phyloP scores from a whole-genome alignment of 2,888 invertebrate species.

The Caenorhabditis drosophilae region DNA sequence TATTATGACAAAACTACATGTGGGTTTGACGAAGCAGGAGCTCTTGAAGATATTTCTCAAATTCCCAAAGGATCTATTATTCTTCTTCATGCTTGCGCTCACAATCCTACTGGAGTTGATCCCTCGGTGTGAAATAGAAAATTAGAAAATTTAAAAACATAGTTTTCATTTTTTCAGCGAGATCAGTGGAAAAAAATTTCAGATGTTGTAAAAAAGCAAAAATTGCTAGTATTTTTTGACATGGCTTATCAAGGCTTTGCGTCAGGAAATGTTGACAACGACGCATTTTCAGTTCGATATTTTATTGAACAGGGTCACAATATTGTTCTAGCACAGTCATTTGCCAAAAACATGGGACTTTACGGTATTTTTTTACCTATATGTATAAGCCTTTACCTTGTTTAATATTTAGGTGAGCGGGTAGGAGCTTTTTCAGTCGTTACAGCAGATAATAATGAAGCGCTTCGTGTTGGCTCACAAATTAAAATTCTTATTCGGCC shows the following conservation, averaged over 20 bases:
- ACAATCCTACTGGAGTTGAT: slow-evolving; percentile 88
- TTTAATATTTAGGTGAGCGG: slow-evolving; percentile 80
- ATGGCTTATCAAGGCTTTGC: slow-evolving; percentile 81
- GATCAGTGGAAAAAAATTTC: slow-evolving; percentile 92
- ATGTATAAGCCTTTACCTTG: slow-evolving; percentile 2
- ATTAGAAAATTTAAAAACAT: not conserved
- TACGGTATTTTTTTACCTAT: slow-evolving; percentile 78
- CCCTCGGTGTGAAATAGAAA: slow-evolving; percentile 30
- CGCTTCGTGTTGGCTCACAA: slow-evolving; percentile 77
- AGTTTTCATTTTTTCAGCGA: slow-evolving; percentile 67
- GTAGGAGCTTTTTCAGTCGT: slow-evolving; percentile 89
- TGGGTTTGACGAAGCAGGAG: slow-evolving; percentile 89
- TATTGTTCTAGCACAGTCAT: slow-evolving; percentile 90
- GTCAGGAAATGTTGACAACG: slow-evolving; percentile 87
- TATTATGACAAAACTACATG: slow-evolving; percentile 92
- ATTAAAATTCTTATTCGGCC: slow-evolving; percentile 70
- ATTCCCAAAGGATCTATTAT: slow-evolving; percentile 77
- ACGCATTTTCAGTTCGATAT: slow-evolving; percentile 82
- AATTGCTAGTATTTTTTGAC: slow-evolving; percentile 67
- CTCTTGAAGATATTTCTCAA: slow-evolving; percentile 74
- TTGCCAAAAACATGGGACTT: slow-evolving; percentile 98
- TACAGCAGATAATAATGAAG: slow-evolving; percentile 80
- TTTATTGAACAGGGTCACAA: slow-evolving; percentile 81
- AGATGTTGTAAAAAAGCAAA: slow-evolving; percentile 77
- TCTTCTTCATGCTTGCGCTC: slow-evolving; percentile 92